Evolutionary conservation across 2,888 invertebrate species (phyloP).

Genomic region (Melinaea marsaeus): DNA sequence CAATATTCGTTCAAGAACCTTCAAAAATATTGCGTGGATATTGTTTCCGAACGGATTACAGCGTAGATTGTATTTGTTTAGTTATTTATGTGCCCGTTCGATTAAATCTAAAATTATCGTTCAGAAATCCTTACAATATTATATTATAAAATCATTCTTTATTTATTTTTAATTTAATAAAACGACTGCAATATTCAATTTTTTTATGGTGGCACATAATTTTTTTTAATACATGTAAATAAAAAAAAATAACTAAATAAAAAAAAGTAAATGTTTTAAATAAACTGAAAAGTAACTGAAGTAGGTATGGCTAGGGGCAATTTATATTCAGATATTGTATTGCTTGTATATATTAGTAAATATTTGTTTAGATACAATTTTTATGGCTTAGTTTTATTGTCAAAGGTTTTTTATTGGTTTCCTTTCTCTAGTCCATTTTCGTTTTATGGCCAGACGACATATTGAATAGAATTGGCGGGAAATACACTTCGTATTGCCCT

Average conservation of each 20-base stretch:
- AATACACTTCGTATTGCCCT: conserved; percentile 41
- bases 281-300: no score
- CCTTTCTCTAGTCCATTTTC: conserved; percentile 55
- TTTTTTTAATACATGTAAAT: no score
- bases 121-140: neutral
- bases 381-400: conserved; percentile 23
- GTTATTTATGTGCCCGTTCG: conserved; percentile 27
- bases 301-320: no score
- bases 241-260: no score
- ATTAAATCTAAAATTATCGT: conserved; percentile 7
- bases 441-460: conserved; percentile 59
- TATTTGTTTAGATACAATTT: conserved; percentile 10
- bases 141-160: neutral
- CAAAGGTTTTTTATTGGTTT: conserved; percentile 51
- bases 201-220: no score
- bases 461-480: conserved; percentile 66
- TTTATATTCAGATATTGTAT: neutral
- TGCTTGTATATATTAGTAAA: conserved; percentile 1
- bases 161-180: no score
- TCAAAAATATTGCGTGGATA: conserved; percentile 54
- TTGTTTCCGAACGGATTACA: conserved; percentile 45
- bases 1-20: conserved; percentile 52
- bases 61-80: conserved; percentile 35
- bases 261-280: no score
- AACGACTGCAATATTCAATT: no score